Evolutionary conservation across 2,797 vertebrate species (phyloP).

Genomic region (Acipenser transmontanus): DNA sequence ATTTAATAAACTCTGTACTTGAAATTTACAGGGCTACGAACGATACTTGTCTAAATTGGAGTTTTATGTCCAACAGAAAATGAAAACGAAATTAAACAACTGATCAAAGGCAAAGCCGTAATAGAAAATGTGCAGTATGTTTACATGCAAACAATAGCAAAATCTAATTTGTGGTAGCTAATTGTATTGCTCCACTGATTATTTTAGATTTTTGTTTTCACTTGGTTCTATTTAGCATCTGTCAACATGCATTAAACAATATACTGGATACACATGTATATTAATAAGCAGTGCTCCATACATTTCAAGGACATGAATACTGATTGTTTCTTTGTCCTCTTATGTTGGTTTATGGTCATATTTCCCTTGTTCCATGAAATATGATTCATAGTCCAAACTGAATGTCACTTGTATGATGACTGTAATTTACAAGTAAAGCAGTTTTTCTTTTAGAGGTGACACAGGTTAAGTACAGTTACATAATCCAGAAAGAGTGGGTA

Average conservation of each 20-base stretch:
- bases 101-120: background rate
- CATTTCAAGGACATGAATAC: background rate
- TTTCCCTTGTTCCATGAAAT: conserved; percentile 1
- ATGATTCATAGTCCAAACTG: background rate
- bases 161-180: conserved; percentile 3
- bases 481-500: no score
- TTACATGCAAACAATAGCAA: background rate
- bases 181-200: background rate
- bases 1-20: conserved; percentile 6
- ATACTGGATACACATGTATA: background rate
- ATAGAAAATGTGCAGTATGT: background rate
- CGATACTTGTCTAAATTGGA: background rate
- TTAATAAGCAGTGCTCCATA: background rate
- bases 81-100: conserved; percentile 5
- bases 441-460: background rate
- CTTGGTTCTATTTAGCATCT: background rate
- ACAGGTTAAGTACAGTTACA: background rate
- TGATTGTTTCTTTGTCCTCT: background rate
- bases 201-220: background rate
- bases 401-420: background rate
- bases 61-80: background rate
- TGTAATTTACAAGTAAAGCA: background rate
- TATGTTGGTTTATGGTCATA: background rate
- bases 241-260: background rate
- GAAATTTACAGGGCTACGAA: background rate